Evolutionary conservation across 1,140 invertebrate genomes (phyloP).

Genomic region (honey bee (Apis mellifera)): Amel_HAv3.1 CM009944.2:2482501-2483000

Average conservation of each 20-base stretch:
- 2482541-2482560: constrained; percentile 57
- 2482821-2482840: not conserved
- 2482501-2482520: not conserved
- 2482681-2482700: constrained; percentile 24
- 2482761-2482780: not conserved
- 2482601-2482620: constrained; percentile 65
- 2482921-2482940: not conserved
- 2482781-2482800: too few species aligned
- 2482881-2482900: not conserved
- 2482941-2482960: not conserved
- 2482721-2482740: not conserved
- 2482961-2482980: not conserved
- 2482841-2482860: not conserved
- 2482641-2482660: constrained; percentile 49
- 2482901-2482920: not conserved
- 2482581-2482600: constrained; percentile 68
- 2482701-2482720: not conserved
- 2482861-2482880: not conserved
- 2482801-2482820: not conserved
- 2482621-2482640: constrained; percentile 57
- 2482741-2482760: not conserved
- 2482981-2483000: too few species aligned
- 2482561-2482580: constrained; percentile 71
- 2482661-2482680: constrained; percentile 36
- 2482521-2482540: constrained; percentile 17